phyloP scores from a whole-genome alignment of 2,888 invertebrate species.

The Criorhina ranunculi region DNA sequence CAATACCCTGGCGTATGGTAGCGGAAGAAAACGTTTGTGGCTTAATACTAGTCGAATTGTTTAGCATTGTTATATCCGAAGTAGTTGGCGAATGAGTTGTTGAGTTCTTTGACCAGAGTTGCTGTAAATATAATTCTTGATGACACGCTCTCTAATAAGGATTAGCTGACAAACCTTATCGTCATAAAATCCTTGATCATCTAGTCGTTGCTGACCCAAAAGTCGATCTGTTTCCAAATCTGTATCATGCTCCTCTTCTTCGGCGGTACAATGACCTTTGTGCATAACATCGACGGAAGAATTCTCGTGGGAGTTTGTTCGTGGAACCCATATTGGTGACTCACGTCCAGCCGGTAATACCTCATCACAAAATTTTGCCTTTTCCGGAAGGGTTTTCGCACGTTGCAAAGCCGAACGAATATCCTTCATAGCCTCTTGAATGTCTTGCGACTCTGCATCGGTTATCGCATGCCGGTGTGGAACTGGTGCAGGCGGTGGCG shows the following conservation, averaged over 20 bases:
- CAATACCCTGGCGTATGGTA: constrained; percentile 84
- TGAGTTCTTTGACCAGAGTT: constrained; percentile 81
- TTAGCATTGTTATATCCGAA: constrained; percentile 79
- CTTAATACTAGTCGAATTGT: constrained; percentile 79
- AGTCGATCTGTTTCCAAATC: constrained; percentile 98
- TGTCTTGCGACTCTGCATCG: constrained; percentile 86
- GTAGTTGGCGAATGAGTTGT: constrained; percentile 78
- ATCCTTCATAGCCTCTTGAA: constrained; percentile 90
- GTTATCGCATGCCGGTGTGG: constrained; percentile 84
- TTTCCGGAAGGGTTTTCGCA: constrained; percentile 83
- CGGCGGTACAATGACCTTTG: constrained; percentile 80
- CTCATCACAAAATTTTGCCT: constrained; percentile 83
- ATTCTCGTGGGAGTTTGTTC: constrained; percentile 77
- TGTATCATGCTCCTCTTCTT: constrained; percentile 96
- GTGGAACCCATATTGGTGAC: constrained; percentile 84
- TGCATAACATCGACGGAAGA: constrained; percentile 73
- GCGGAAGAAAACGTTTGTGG: constrained; percentile 82
- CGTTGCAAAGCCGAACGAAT: constrained; percentile 91
- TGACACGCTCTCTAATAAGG: background rate
- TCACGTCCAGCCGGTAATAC: constrained; percentile 82
- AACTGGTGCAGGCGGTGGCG: constrained; percentile 86
- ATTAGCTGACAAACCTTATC: constrained; percentile 85
- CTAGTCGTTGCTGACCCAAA: constrained; percentile 96
- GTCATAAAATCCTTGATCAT: constrained; percentile 95
- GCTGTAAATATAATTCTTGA: constrained; percentile 72